Evolutionary conservation across 1,140 invertebrate species (phyloP).

Genomic region (Drosophila micromelanica): DNA sequence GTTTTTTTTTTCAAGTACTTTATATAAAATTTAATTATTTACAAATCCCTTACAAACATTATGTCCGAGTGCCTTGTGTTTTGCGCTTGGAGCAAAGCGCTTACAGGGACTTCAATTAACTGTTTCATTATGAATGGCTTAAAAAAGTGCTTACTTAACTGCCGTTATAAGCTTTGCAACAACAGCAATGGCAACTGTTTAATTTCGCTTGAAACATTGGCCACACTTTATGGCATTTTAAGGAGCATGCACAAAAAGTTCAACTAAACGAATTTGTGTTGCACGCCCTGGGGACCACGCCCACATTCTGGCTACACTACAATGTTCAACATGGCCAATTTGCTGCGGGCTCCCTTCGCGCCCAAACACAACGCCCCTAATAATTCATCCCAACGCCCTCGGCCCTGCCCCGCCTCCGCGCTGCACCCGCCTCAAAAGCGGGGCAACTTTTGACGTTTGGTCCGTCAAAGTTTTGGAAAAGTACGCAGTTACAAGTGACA

Average conservation of each 20-base stretch:
- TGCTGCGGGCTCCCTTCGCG: conserved; percentile 52
- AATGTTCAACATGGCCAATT: conserved; percentile 71
- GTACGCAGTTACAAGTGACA: conserved; percentile 62
- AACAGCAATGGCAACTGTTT: conserved; percentile 42
- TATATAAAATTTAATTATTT: not conserved
- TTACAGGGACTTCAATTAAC: conserved; percentile 66
- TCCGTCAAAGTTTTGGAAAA: conserved; percentile 67
- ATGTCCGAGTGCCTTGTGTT: not conserved
- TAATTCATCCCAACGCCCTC: too few species aligned
- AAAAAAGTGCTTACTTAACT: conserved; percentile 34
- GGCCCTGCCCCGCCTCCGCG: not conserved
- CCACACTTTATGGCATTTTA: conserved; percentile 68
- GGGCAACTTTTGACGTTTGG: conserved; percentile 72
- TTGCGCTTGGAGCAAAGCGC: conserved; percentile 28
- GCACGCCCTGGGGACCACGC: conserved; percentile 23
- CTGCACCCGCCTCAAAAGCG: not conserved
- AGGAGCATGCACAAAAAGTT: conserved; percentile 48
- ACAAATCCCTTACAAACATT: not conserved
- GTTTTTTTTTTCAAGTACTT: too few species aligned
- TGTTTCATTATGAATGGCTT: conserved; percentile 67
- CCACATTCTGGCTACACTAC: conserved; percentile 31
- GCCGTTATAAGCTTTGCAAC: conserved; percentile 7
- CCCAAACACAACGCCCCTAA: conserved; percentile 16
- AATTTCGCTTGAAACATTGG: conserved; percentile 70
- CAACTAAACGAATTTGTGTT: conserved; percentile 68